Percentiles rank a stretch among this genome's conserved stretches.
phyloP scores from a whole-genome alignment of 2,113 vertebrate genomes.

The Vanacampus margaritifer region DNA sequence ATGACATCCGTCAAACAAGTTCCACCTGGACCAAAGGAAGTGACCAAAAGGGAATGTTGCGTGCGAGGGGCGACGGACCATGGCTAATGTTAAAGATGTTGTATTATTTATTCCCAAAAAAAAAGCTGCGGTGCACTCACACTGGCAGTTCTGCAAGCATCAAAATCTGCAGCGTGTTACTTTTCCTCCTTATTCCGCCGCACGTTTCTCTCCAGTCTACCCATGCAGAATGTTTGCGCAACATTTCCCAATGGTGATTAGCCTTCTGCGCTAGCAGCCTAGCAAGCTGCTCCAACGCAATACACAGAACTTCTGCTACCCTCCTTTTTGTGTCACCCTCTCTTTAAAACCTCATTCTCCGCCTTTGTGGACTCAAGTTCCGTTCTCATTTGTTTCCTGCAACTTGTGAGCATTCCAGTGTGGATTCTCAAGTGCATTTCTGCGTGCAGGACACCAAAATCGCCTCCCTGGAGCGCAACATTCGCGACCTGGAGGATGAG shows the following conservation, averaged over 20 bases:
- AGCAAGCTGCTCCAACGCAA: slow-evolving; percentile 47
- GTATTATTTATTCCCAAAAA: slow-evolving; percentile 68
- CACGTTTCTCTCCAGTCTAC: slow-evolving; percentile 38
- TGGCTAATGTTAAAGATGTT: slow-evolving; percentile 70
- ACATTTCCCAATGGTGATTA: slow-evolving; percentile 72
- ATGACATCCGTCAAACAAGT: slow-evolving; percentile 49
- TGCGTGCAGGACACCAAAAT: slow-evolving; percentile 95
- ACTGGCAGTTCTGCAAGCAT: slow-evolving; percentile 55
- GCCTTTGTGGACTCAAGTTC: slow-evolving; percentile 21
- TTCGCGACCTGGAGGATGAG: slow-evolving; percentile 98
- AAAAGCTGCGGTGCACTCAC: slow-evolving; percentile 52
- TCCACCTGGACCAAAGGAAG: slow-evolving; percentile 33
- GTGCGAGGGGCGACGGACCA: slow-evolving; percentile 62
- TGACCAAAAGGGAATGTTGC: slow-evolving; percentile 43
- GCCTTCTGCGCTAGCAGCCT: slow-evolving; percentile 56
- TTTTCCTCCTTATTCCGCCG: slow-evolving; percentile 34
- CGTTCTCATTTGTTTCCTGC: slow-evolving; percentile 27
- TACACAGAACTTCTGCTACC: slow-evolving; percentile 31
- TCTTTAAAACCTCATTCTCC: slow-evolving; percentile 6
- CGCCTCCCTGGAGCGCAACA: slow-evolving; percentile 95
- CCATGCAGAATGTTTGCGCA: slow-evolving; percentile 63
- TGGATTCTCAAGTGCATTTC: slow-evolving; percentile 56
- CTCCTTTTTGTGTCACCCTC: slow-evolving; percentile 15
- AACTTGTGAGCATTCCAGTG: slow-evolving; percentile 45
- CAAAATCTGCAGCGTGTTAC: slow-evolving; percentile 43